A percentile compares a stretch with the other conserved stretches of the same genome.
These are phyloP conservation scores for Chrysaora quinquecirrha DNA, from an alignment of 30 jellyfish, hydroid and myxozoan genomes.

Conservation along the genomic window DNA sequence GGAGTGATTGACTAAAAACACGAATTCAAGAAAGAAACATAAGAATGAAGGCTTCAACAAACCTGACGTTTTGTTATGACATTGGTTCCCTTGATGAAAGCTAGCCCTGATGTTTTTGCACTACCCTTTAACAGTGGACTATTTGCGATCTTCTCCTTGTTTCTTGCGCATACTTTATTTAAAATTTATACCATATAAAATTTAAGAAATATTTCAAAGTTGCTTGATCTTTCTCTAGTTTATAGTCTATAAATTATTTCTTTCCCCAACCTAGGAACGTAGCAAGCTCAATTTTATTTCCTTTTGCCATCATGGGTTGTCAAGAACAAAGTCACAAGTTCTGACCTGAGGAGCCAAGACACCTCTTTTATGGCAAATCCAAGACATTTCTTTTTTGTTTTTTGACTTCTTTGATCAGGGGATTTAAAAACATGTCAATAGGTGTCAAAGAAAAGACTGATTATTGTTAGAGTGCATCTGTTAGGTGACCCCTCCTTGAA, in stretches of 20 bases:
- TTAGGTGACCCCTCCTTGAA: too few relatives aligned
- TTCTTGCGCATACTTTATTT: too few relatives aligned
- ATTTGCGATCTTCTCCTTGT: neutral
- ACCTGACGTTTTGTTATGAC: slow-evolving; percentile 43
- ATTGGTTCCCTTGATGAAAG: slow-evolving; percentile 48
- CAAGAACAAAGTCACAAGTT: too few relatives aligned
- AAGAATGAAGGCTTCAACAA: neutral
- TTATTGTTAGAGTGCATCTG: too few relatives aligned
- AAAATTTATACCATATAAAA: slow-evolving; percentile 53
- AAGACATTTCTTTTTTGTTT: too few relatives aligned
- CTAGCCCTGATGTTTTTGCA: slow-evolving; percentile 29
- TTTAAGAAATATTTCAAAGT: slow-evolving; percentile 11
- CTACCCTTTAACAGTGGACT: slow-evolving; percentile 28
- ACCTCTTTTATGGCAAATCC: too few relatives aligned
- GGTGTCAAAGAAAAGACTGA: too few relatives aligned
- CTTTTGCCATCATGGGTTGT: slow-evolving; percentile 25
- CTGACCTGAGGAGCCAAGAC: too few relatives aligned
- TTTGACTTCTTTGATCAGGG: too few relatives aligned
- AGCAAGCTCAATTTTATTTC: slow-evolving; percentile 23
- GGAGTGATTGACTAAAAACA: neutral
- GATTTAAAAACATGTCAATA: too few relatives aligned
- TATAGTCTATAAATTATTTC: slow-evolving; percentile 19
- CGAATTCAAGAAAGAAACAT: neutral
- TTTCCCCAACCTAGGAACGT: slow-evolving; percentile 28
- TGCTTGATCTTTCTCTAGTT: slow-evolving; percentile 2